Conservation (phyloP, 30 jellyfish, hydroid and myxozoan species). For the Catostylus mosaicus region DNA sequence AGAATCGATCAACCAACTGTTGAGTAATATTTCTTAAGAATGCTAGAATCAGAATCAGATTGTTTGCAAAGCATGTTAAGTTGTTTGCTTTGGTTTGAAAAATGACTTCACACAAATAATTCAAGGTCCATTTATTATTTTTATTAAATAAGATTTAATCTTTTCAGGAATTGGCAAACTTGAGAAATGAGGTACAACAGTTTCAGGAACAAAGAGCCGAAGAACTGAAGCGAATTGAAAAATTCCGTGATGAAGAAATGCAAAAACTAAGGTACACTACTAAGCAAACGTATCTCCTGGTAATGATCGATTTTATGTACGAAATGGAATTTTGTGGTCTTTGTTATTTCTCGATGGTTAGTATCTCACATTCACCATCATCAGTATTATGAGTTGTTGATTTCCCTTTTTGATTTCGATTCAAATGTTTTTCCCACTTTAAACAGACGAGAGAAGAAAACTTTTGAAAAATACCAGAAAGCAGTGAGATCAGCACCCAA, state of each 20-base stretch:
- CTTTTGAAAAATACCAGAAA: constrained; percentile 84
- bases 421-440: too few species aligned
- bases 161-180: constrained; percentile 53
- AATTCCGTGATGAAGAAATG: constrained; percentile 75
- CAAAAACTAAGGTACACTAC: constrained; percentile 64
- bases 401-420: too few species aligned
- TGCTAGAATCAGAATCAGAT: background rate
- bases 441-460: constrained; percentile 72
- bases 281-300: too few species aligned
- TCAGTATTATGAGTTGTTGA: too few species aligned
- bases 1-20: too few species aligned
- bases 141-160: background rate
- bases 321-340: too few species aligned
- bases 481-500: constrained; percentile 80
- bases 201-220: constrained; percentile 73
- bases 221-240: constrained; percentile 81
- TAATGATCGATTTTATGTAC: too few species aligned
- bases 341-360: too few species aligned
- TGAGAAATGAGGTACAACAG: constrained; percentile 68
- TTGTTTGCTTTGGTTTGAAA: background rate
- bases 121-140: too few species aligned
- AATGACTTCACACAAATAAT: too few species aligned
- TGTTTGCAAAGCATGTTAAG: background rate
- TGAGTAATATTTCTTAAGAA: too few species aligned
- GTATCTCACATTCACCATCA: too few species aligned